phyloP scores from a whole-genome alignment of 2,113 vertebrate species.

The Blennius ocellaris region DNA sequence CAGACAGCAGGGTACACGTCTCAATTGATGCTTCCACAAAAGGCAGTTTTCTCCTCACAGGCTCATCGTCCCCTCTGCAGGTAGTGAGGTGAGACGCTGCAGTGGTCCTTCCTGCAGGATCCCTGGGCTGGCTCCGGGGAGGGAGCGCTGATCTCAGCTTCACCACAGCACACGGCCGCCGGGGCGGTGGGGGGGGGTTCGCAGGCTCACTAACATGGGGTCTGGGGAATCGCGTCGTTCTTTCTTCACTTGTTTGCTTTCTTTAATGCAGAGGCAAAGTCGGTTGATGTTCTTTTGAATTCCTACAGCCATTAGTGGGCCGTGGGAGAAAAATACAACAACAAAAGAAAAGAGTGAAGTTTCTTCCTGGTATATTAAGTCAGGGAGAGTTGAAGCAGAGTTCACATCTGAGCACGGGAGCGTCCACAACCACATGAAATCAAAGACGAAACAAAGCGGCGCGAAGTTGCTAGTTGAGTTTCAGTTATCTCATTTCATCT shows the following conservation, averaged over 20 bases:
- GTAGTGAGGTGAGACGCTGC: slow-evolving; percentile 78
- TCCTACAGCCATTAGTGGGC: slow-evolving; percentile 68
- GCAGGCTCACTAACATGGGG: slow-evolving; percentile 78
- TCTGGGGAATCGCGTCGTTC: slow-evolving; percentile 72
- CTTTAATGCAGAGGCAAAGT: slow-evolving; percentile 74
- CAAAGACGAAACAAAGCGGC: slow-evolving; percentile 50
- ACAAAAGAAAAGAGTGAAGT: slow-evolving; percentile 61
- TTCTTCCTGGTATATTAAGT: slow-evolving; percentile 48
- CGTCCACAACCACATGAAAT: slow-evolving; percentile 60
- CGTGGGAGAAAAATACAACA: slow-evolving; percentile 61
- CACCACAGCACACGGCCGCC: slow-evolving; percentile 81
- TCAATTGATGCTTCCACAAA: slow-evolving; percentile 85
- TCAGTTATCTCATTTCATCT: slow-evolving; percentile 25
- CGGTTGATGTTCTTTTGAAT: slow-evolving; percentile 80
- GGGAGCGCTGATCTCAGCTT: slow-evolving; percentile 80
- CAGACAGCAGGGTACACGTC: slow-evolving; percentile 82
- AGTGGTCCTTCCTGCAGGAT: slow-evolving; percentile 68
- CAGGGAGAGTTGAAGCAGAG: slow-evolving; percentile 75
- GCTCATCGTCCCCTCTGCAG: slow-evolving; percentile 72
- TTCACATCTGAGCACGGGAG: slow-evolving; percentile 52
- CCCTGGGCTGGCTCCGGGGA: slow-evolving; percentile 77
- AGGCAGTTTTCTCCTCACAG: slow-evolving; percentile 82
- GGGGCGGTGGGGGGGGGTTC: slow-evolving; percentile 76
- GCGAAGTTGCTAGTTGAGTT: slow-evolving; percentile 48
- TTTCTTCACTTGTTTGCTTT: slow-evolving; percentile 79